Base-by-base conservation (phyloP, 2,888 invertebrate genomes). In the Tetanocera ferruginea region DNA sequence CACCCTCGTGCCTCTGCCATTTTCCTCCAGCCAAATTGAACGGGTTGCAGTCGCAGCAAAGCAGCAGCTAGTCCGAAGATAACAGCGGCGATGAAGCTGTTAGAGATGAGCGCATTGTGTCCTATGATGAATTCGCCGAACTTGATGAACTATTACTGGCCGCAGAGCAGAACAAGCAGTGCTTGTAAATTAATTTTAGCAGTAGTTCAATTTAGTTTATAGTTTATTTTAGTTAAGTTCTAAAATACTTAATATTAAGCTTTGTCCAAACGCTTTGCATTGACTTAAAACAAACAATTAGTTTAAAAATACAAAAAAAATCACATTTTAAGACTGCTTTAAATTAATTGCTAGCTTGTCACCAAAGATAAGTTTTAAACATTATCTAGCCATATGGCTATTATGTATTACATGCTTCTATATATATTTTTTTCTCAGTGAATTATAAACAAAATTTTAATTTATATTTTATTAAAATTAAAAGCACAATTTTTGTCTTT, bases 1-100 rank as follows among this genome's bases (percentile, higher is more conserved):
- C 85, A 81, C 89, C 88, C 17, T 79, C 87, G 49, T 88, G 88
- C 77, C 82, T 83, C 3, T 88, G 89, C 25, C 88, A 89, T 69
- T 86, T 89, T 66, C 88, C 89, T 5, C 87, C 88, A 1, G 87
- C 86, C 6, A 85, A 85, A 74, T 82, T 85, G 51, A 88, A 85
- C 79, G 87, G 86, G 4, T 78, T 87, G 76, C 88, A 86, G 77
- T 83, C 87, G 76, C 87, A 87, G 74, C 83, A 86, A 25, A 86
- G 84, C 69, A 86, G 84, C 81, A 87, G 87, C 88, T 87, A 87
- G 87, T 88, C 88, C 86, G 83, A 81, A 76, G 81, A 69, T 74
- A 79, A 79, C 14, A 66, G 67, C 62, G 79, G 64, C 28, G 69
- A 77, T 31, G 74, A 62, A 23, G 66, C 72, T 43, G 64, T 62